A percentile compares a stretch with the other conserved stretches of the same genome.
Conservation (phyloP, 2,888 invertebrate genomes). For the Alviniconcha strummeri region DNA sequence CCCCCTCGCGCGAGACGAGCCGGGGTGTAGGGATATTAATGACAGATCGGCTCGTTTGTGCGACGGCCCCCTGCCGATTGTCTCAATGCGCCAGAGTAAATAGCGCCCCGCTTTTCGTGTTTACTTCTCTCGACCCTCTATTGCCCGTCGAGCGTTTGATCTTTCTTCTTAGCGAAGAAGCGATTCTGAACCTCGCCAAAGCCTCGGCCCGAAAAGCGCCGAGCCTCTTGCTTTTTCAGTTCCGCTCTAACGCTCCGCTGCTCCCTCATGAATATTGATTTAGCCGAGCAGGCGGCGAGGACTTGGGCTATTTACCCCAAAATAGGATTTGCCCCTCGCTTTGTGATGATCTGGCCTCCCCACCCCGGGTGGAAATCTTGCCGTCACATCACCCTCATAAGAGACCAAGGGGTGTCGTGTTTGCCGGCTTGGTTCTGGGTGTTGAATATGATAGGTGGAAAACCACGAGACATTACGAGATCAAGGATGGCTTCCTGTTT, state of each 20-base stretch:
- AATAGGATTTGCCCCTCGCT: constrained; percentile 24
- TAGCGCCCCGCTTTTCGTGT: constrained; percentile 18
- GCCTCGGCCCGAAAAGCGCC: constrained; percentile 6
- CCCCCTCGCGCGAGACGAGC: constrained; percentile 13
- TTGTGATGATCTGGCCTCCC: neutral
- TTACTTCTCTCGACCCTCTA: constrained; percentile 28
- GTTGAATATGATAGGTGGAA: neutral
- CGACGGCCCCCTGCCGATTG: constrained; percentile 27
- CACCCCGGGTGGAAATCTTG: neutral
- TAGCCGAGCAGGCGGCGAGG: constrained; percentile 1
- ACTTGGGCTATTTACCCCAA: constrained; percentile 2
- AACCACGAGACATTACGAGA: constrained; percentile 1
- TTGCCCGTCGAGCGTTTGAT: constrained; percentile 26
- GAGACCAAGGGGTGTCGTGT: constrained; percentile 20
- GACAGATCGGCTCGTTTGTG: constrained; percentile 26
- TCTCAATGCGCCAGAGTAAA: constrained; percentile 32
- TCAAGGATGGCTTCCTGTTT: constrained; percentile 3
- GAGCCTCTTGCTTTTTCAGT: constrained; percentile 22
- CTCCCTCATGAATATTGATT: constrained; percentile 36
- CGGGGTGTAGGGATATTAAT: constrained; percentile 29
- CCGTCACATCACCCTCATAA: neutral
- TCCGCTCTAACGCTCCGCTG: constrained; percentile 17
- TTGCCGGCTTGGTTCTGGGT: neutral
- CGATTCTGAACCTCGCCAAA: neutral
- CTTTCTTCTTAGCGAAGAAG: constrained; percentile 2